Conservation (phyloP, 2,888 invertebrate species). For the Dendrolimus houi region DNA sequence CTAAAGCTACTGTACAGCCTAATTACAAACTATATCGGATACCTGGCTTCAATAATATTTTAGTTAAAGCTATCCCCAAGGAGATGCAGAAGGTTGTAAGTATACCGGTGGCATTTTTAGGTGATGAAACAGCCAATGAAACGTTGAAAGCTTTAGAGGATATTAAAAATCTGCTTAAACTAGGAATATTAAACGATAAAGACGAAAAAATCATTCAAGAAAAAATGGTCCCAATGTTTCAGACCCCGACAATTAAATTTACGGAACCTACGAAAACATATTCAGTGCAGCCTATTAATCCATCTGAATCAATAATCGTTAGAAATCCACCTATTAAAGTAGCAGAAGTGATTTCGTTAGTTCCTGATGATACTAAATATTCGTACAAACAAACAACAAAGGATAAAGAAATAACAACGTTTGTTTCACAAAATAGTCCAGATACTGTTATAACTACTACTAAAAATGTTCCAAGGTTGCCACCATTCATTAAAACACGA, state of each 20-base stretch:
- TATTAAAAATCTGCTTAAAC: conserved; percentile 22
- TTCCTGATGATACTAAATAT: conserved; percentile 16
- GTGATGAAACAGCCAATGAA: conserved; percentile 21
- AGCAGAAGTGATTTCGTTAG: conserved; percentile 5
- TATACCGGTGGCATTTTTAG: conserved; percentile 16
- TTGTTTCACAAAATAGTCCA: conserved; percentile 18
- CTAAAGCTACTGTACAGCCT: conserved; percentile 7
- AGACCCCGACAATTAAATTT: no score
- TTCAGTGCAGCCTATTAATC: no score
- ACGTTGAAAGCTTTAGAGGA: conserved; percentile 23
- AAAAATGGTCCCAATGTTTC: conserved; percentile 7
- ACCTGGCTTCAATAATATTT: conserved; percentile 24
- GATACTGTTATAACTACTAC: conserved; percentile 22
- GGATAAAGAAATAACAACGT: conserved; percentile 21
- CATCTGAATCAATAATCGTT: neutral
- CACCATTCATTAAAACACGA: conserved; percentile 18
- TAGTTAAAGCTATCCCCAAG: conserved; percentile 24
- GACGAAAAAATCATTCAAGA: conserved; percentile 12
- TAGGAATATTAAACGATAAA: conserved; percentile 19
- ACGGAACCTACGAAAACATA: no score
- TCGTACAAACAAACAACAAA: conserved; percentile 26
- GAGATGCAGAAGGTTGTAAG: neutral
- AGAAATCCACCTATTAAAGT: conserved; percentile 4
- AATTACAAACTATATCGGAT: conserved; percentile 21
- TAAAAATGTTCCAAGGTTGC: conserved; percentile 16